Evolutionary conservation across 2,888 invertebrate genomes (phyloP).

Genomic region (Tachystola acroxantha): DNA sequence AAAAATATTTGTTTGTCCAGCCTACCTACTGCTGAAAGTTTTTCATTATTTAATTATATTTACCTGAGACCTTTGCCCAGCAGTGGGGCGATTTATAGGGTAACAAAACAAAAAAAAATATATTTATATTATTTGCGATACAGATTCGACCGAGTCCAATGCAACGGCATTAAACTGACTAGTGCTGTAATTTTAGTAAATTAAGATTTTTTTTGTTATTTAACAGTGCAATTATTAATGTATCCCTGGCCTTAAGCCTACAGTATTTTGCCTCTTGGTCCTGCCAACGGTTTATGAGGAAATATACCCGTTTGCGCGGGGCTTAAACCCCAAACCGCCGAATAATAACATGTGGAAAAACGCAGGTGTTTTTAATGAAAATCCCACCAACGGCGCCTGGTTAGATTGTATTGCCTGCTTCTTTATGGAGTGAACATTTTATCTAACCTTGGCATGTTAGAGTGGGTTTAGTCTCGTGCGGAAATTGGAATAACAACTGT

Average conservation of each 20-base stretch:
- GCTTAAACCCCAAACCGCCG: conserved; percentile 2
- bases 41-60: too few relatives aligned
- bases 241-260: background rate
- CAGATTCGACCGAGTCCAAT: too few relatives aligned
- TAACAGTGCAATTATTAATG: too few relatives aligned
- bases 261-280: background rate
- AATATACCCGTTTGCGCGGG: background rate
- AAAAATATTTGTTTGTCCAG: too few relatives aligned
- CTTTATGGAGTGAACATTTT: conserved; percentile 1
- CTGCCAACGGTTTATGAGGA: conserved; percentile 5
- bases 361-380: conserved; percentile 10
- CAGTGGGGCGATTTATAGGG: too few relatives aligned
- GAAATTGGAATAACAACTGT: background rate
- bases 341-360: conserved; percentile 11
- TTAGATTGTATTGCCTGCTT: background rate
- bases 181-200: too few relatives aligned
- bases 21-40: too few relatives aligned
- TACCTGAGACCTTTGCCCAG: too few relatives aligned
- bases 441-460: background rate
- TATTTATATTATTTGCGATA: too few relatives aligned
- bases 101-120: too few relatives aligned
- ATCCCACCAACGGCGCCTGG: conserved; percentile 1
- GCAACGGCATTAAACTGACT: too few relatives aligned
- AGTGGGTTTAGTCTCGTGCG: background rate
- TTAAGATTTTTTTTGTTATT: too few relatives aligned